Conservation (phyloP, 2,888 invertebrate species). For the Cecidostiba fungosa region DNA sequence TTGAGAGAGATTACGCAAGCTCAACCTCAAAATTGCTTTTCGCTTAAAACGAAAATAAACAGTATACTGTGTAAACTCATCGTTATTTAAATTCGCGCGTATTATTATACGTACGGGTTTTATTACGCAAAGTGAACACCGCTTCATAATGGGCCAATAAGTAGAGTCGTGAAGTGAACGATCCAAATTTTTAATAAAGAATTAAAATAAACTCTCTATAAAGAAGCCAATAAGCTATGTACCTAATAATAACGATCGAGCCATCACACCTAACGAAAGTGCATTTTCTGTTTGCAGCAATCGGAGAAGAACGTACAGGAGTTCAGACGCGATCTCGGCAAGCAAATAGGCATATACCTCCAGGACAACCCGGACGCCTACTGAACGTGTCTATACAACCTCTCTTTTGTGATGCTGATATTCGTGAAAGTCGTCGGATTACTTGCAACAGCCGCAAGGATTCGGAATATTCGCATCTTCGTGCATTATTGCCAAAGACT, state of each 20-base stretch:
- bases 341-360: constrained; percentile 73
- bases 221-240: neutral
- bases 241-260: neutral
- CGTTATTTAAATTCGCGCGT: neutral
- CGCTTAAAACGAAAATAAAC: constrained; percentile 10
- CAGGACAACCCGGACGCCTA: constrained; percentile 75
- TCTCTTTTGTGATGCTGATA: constrained; percentile 2
- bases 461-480: constrained; percentile 11
- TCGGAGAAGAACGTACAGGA: constrained; percentile 73
- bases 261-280: neutral
- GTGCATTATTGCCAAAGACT: constrained; percentile 23
- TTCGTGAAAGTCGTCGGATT: constrained; percentile 27
- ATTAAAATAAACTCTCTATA: too few relatives aligned
- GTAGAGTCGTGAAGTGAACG: neutral
- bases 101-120: neutral
- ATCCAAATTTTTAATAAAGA: too few relatives aligned
- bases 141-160: neutral
- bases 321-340: constrained; percentile 74
- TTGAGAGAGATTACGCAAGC: constrained; percentile 43
- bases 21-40: constrained; percentile 53
- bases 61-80: neutral
- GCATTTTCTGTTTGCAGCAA: constrained; percentile 72
- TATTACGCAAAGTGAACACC: neutral
- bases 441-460: constrained; percentile 10
- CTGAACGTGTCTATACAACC: constrained; percentile 56